A percentile compares a stretch with the other conserved stretches of the same genome.
phyloP scores from a whole-genome alignment of 2,797 vertebrate species.

The Anguilla anguilla region DNA sequence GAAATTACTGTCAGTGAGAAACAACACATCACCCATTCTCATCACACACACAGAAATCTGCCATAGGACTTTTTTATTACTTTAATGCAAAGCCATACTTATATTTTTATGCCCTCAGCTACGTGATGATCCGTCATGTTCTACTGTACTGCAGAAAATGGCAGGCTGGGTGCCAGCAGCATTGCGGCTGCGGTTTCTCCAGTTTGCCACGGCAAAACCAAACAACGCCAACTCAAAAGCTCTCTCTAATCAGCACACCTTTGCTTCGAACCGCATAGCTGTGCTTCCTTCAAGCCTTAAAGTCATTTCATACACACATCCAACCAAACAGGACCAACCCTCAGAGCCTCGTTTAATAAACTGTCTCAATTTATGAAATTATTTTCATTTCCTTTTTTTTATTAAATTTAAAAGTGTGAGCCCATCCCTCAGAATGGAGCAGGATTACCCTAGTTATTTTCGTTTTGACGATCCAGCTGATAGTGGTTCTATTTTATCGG shows the following conservation, averaged over 20 bases:
- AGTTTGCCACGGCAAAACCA: not conserved
- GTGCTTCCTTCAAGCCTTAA: not conserved
- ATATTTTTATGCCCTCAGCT: not conserved
- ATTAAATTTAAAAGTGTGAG: not conserved
- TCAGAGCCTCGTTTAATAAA: not conserved
- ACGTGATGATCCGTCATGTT: not conserved
- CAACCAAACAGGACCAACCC: not conserved
- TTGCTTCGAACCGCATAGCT: not conserved
- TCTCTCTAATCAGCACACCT: not conserved
- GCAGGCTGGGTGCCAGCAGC: not conserved
- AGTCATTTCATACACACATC: not conserved
- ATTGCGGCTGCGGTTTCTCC: not conserved
- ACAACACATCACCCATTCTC: constrained; percentile 17
- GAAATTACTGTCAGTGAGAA: constrained; percentile 61
- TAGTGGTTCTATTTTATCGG: not conserved
- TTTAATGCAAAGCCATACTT: not conserved
- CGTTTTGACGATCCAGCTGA: not conserved
- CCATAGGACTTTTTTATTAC: not conserved
- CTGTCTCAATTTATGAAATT: not conserved
- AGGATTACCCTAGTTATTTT: not conserved
- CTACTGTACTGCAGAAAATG: not conserved
- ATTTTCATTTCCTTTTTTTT: not conserved
- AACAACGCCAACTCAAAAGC: not conserved
- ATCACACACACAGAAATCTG: not conserved
- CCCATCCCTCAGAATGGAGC: not conserved